Evolutionary conservation across 2,113 vertebrate genomes (phyloP).

Genomic region (Pristiophorus japonicus): DNA sequence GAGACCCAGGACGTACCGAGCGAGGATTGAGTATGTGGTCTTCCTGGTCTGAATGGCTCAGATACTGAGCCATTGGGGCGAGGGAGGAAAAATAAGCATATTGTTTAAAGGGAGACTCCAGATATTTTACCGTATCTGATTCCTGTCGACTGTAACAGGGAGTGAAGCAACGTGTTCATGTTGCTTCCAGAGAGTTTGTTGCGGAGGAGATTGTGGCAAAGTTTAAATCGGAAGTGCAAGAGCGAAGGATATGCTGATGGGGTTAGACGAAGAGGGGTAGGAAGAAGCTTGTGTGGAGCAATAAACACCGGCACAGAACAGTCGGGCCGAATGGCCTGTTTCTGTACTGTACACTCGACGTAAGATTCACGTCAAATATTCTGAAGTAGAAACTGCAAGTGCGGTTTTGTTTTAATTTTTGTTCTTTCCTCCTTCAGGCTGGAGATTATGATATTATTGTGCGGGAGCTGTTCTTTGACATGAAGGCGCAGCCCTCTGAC

Average conservation of each 20-base stretch:
- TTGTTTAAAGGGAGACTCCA: neutral
- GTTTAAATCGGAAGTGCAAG: neutral
- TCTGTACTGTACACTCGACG: neutral
- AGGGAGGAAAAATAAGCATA: neutral
- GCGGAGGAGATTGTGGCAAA: neutral
- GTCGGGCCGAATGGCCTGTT: neutral
- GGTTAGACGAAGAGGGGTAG: neutral
- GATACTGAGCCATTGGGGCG: neutral
- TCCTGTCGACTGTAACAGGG: no score
- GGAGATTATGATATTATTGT: conserved; percentile 88
- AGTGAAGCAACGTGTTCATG: neutral
- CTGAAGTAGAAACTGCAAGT: neutral
- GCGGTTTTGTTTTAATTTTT: neutral
- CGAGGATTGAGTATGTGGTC: neutral
- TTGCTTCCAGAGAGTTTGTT: neutral
- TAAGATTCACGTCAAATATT: neutral
- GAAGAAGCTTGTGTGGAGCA: neutral
- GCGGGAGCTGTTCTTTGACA: conserved; percentile 89
- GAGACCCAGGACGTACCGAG: neutral
- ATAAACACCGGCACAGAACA: neutral
- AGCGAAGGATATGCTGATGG: neutral
- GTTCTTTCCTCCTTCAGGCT: conserved; percentile 54
- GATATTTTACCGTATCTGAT: neutral
- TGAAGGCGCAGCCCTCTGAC: conserved; percentile 89
- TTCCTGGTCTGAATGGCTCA: neutral